These are phyloP conservation scores for Dioctria rufipes DNA, from an alignment of 2,888 invertebrate genomes.

Conservation along the genomic window DNA sequence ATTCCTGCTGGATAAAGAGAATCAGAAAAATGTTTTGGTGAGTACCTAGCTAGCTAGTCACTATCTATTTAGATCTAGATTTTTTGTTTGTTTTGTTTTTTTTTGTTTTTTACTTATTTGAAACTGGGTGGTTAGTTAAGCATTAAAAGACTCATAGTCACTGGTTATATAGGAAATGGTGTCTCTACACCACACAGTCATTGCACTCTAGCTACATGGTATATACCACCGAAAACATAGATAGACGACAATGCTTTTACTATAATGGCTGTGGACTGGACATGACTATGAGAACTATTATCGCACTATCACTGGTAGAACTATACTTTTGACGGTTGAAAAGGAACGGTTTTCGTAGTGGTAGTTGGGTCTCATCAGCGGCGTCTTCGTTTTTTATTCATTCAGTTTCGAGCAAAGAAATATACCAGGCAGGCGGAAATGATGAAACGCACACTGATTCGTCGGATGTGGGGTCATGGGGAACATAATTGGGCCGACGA, in stretches of 20 bases:
- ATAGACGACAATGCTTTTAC: neutral
- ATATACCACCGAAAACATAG: too few relatives aligned
- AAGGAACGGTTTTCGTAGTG: too few relatives aligned
- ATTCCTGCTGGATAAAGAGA: constrained; percentile 94
- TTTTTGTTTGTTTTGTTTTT: too few relatives aligned
- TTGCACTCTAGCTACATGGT: neutral
- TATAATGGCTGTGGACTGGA: too few relatives aligned
- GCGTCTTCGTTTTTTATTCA: neutral
- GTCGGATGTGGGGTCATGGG: neutral
- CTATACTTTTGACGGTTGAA: too few relatives aligned
- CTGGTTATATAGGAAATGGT: neutral
- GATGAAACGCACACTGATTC: constrained; percentile 10
- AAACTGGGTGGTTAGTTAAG: too few relatives aligned
- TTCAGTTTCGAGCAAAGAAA: neutral
- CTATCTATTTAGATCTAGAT: neutral
- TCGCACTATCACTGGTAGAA: neutral
- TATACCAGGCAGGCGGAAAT: constrained; percentile 1
- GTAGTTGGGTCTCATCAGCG: too few relatives aligned
- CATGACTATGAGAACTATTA: neutral
- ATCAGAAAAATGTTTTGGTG: constrained; percentile 89
- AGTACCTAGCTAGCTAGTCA: constrained; percentile 68
- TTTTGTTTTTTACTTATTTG: too few relatives aligned
- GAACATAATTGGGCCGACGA: neutral
- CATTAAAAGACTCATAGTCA: too few relatives aligned
- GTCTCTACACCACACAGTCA: neutral